Evolutionary conservation across 2,113 vertebrate species (phyloP), one percentile per base, ranked within the genome.

Genomic region (Caretta caretta): DNA sequence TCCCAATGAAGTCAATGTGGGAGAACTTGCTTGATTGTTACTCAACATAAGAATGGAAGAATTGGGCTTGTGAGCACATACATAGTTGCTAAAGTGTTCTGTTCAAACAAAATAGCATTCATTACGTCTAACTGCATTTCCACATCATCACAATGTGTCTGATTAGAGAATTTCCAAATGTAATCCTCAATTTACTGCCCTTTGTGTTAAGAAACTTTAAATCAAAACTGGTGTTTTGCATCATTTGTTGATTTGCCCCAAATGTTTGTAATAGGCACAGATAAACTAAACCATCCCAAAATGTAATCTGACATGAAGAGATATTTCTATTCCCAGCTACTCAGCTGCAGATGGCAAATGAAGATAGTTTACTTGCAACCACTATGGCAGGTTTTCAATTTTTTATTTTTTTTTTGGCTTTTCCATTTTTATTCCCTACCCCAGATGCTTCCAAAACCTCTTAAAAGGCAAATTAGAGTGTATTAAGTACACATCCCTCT

Each of bases 391-490:
- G 65, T 38, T 72, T 72, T 72, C 65, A 72, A 22, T 22, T 38
- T 72, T 62, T 54, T 3, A 53, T 49, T 10, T 49, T 49, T 49
- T 93, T 87, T 54, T 88, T 72, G 17, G 86, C 50, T 94, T 90
- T 94, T 75, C 8, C 16, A 10, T 54, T 96, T 95, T 95, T 84
- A 84, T 92, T 88, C 49, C 53, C 56, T 90, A 78, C 2, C 19
- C 89, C 25, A 25, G 54, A 1, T 10, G 3, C 38, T 87, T 95
- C 78, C 57, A 65, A 59, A 93, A n/a, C 46, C 46, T 94, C 46
- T 83, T 88, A 78, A 93, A 90, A 86, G 85, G 49, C 85, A 94
- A 35, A 94, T 95, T 92, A 89, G 10, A 6, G 1, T 20, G 51
- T 62, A 31, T 8, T 84, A 42, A 93, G 92, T 86, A 2, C 72